Base-by-base conservation (phyloP, 2,888 invertebrate species). In the Empis livida region DNA sequence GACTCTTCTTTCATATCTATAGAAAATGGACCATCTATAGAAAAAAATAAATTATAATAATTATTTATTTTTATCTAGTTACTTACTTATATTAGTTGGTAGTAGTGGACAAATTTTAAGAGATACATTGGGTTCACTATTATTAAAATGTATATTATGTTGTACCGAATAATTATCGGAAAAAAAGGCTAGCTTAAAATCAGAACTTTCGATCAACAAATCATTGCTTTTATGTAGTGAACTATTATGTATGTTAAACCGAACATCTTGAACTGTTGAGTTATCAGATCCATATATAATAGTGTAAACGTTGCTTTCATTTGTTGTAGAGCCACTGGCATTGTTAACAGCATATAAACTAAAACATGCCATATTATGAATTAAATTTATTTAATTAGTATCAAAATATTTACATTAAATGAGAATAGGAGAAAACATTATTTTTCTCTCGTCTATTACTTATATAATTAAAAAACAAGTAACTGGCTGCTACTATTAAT, bases 11-110 rank as follows among this genome's bases (percentile, higher is more conserved):
- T 77, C 64, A 77, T 80, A 54, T 78, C 76, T 40, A 84, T 81
- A 49, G 73, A 71, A 52, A 88, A 67, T 45, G 82, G 81, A 49
- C 88, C 86, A 54, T 74, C 82, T 80, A 61, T n/a, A n/a, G n/a
- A n/a, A n/a, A n/a, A 45, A 70, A 35, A n/a, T 35, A n/a, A 2
- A n/a, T 35, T 35, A 35, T 35, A 2, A n/a, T 35, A 5, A 35
- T n/a, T 35, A 5, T n/a, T 35, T n/a, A n/a, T n/a, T n/a, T n/a
- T n/a, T n/a, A n/a, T n/a, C n/a, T n/a, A n/a, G n/a, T 13, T 27
- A 35, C 35, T 35, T 35, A 35, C 35, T 41, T 27, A 41, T 9
- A 41, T 41, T 20, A 5, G 41, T n/a, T n/a, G 41, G 41, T 11
- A 15, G 5, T n/a, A 14, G 20, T 14, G 41, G 41, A 10, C 41